These are phyloP conservation scores for Neodiprion lecontei DNA, from an alignment of 1,140 invertebrate genomes.

Conservation along the genomic window DNA sequence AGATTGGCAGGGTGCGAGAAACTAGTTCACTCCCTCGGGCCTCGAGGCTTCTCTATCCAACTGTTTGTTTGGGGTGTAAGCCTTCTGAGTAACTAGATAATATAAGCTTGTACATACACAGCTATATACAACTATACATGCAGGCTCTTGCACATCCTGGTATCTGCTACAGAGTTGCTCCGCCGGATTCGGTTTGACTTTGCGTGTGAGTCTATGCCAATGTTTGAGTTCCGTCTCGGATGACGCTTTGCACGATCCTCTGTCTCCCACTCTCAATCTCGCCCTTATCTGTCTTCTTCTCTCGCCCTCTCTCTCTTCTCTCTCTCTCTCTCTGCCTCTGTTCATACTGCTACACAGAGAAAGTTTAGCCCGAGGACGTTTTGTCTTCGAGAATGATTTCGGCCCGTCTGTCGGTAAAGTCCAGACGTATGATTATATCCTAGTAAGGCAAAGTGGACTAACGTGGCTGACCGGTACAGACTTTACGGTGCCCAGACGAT, in stretches of 20 bases:
- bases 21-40: not conserved
- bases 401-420: too few species aligned
- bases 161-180: not conserved
- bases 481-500: too few species aligned
- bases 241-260: slow-evolving; percentile 39
- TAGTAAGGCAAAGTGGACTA: too few species aligned
- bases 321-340: slow-evolving; percentile 20
- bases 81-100: slow-evolving; percentile 48
- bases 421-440: too few species aligned
- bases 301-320: not conserved
- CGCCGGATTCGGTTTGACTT: slow-evolving; percentile 38
- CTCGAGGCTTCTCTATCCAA: slow-evolving; percentile 31
- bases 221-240: slow-evolving; percentile 50
- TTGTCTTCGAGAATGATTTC: too few species aligned
- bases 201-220: slow-evolving; percentile 40
- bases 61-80: slow-evolving; percentile 50
- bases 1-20: slow-evolving; percentile 1
- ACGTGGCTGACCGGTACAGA: too few species aligned
- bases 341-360: slow-evolving; percentile 23
- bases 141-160: not conserved
- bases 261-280: slow-evolving; percentile 25
- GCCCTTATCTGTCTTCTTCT: not conserved
- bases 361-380: slow-evolving; percentile 30
- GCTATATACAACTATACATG: not conserved
- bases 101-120: slow-evolving; percentile 37